Percentiles rank a stretch among this genome's conserved stretches.
phyloP scores from a whole-genome alignment of 2,797 vertebrate genomes.

The Chelon auratus region DNA sequence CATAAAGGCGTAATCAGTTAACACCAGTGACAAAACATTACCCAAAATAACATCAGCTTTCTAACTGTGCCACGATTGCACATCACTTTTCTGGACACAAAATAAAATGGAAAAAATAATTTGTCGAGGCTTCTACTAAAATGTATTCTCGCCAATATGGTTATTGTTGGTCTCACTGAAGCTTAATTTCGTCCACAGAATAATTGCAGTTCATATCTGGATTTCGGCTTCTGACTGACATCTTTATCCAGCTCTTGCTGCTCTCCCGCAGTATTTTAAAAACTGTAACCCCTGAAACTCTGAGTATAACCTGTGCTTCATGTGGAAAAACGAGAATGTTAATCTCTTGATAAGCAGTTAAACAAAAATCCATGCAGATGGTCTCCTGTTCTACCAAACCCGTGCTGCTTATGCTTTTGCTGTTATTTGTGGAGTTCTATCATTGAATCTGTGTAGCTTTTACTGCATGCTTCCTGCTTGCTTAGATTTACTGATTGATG shows the following conservation, averaged over 20 bases:
- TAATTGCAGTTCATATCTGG: background rate
- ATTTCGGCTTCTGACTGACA: slow-evolving; percentile 1
- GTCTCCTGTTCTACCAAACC: slow-evolving; percentile 49
- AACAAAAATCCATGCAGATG: background rate
- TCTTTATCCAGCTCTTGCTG: background rate
- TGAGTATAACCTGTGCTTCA: background rate
- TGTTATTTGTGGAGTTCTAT: background rate
- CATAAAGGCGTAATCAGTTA: background rate
- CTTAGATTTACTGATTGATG: background rate
- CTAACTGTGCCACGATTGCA: slow-evolving; percentile 8
- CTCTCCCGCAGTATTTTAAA: background rate
- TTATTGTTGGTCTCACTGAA: background rate
- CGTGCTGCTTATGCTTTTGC: slow-evolving; percentile 22
- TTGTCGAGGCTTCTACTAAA: background rate
- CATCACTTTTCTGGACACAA: slow-evolving; percentile 22
- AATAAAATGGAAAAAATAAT: background rate
- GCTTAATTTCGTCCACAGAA: background rate
- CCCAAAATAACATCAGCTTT: background rate
- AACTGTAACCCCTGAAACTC: slow-evolving; percentile 3
- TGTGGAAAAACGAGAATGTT: slow-evolving; percentile 25
- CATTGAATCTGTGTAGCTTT: slow-evolving; percentile 1
- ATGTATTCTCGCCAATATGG: background rate
- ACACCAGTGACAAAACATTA: background rate
- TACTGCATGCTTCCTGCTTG: slow-evolving; percentile 24
- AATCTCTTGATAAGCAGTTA: slow-evolving; percentile 14